Evolutionary conservation across 2,113 vertebrate genomes (phyloP).

Genomic region (Blennius ocellaris): DNA sequence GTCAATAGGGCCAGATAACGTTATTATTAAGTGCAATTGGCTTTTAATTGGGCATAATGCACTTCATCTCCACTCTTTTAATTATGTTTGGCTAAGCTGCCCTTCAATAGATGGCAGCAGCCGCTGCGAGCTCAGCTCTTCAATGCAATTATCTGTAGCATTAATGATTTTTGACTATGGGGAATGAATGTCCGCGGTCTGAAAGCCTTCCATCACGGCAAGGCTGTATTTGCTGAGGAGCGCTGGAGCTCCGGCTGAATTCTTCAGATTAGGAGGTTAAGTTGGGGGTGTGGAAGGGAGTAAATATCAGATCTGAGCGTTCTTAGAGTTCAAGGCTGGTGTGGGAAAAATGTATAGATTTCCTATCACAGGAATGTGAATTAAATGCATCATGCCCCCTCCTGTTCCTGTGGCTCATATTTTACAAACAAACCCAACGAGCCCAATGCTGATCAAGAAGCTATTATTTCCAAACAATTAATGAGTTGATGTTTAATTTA

Average conservation of each 20-base stretch:
- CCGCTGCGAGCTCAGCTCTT: slow-evolving; percentile 65
- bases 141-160: slow-evolving; percentile 74
- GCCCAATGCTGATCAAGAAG: slow-evolving; percentile 13
- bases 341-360: slow-evolving; percentile 24
- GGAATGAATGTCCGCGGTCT: slow-evolving; percentile 55
- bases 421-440: slow-evolving; percentile 25
- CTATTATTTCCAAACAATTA: slow-evolving; percentile 24
- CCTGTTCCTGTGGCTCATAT: slow-evolving; percentile 14
- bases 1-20: slow-evolving; percentile 73
- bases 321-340: slow-evolving; percentile 6
- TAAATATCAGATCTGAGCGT: slow-evolving; percentile 50
- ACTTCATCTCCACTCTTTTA: slow-evolving; percentile 77
- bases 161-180: slow-evolving; percentile 75
- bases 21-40: slow-evolving; percentile 79
- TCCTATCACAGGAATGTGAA: slow-evolving; percentile 8
- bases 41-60: slow-evolving; percentile 81
- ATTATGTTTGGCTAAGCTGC: slow-evolving; percentile 77
- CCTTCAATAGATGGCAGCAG: slow-evolving; percentile 71
- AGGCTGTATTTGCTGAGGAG: slow-evolving; percentile 30
- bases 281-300: slow-evolving; percentile 24
- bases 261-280: slow-evolving; percentile 48
- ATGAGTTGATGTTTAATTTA: slow-evolving; percentile 54
- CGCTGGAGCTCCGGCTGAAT: slow-evolving; percentile 32
- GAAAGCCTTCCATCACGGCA: slow-evolving; percentile 47
- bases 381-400: neutral